A percentile compares a stretch with the other conserved stretches of the same genome.
Evolutionary conservation across 1,140 invertebrate genomes (phyloP).

Genomic region (Hormaphis cornu): DNA sequence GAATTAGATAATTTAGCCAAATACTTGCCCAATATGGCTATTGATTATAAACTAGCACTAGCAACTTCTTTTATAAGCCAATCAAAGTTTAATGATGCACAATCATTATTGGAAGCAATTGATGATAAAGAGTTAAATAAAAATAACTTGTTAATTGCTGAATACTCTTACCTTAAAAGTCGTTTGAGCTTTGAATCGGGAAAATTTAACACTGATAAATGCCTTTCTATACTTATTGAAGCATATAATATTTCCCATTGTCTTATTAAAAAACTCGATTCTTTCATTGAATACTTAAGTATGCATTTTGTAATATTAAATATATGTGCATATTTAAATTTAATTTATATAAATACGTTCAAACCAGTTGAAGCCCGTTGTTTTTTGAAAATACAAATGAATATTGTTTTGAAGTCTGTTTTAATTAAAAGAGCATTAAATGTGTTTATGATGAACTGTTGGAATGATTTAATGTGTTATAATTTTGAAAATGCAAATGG

Average conservation of each 20-base stretch:
- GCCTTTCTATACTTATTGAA: conserved; percentile 2
- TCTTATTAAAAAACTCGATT: conserved; percentile 14
- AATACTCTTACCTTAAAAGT: conserved; percentile 17
- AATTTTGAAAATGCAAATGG: conserved; percentile 19
- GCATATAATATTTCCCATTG: conserved; percentile 9
- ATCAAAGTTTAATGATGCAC: conserved; percentile 5
- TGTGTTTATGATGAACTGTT: conserved; percentile 25
- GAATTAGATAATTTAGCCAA: conserved; percentile 1
- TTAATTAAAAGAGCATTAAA: conserved; percentile 25
- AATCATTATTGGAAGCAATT: not conserved
- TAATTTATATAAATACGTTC: conserved; percentile 20
- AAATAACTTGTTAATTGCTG: conserved; percentile 1
- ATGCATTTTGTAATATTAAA: conserved; percentile 23
- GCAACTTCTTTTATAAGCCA: conserved; percentile 3
- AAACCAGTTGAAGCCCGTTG: conserved; percentile 17
- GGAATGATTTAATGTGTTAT: conserved; percentile 12
- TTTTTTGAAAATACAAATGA: conserved; percentile 27
- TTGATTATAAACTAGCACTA: conserved; percentile 10
- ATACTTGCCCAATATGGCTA: not conserved
- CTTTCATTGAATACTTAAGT: not conserved
- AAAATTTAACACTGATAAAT: not conserved
- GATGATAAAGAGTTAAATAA: not conserved
- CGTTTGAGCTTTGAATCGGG: conserved; percentile 8
- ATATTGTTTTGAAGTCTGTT: conserved; percentile 17
- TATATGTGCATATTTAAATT: conserved; percentile 24